Percentiles rank a stretch among this genome's conserved stretches.
These are phyloP conservation scores for Thomomys bottae DNA, from an alignment of 2,113 vertebrate species.

Conservation along the genomic window DNA sequence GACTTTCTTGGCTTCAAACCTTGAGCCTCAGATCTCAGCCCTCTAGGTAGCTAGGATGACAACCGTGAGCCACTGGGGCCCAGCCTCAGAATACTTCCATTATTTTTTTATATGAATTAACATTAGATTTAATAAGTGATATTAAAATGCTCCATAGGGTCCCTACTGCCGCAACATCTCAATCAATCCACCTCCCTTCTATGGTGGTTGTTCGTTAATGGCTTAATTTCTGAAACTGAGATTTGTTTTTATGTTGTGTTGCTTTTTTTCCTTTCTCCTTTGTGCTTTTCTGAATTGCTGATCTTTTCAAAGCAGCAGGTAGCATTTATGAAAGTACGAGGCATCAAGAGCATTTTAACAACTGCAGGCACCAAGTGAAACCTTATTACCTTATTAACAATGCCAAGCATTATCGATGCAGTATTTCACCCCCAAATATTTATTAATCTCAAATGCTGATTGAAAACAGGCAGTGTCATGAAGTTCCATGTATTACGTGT, in stretches of 20 bases:
- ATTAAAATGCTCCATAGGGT: neutral
- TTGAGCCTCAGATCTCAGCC: too few species aligned
- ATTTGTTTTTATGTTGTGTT: conserved; percentile 19
- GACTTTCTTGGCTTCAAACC: too few species aligned
- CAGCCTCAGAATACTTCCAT: neutral
- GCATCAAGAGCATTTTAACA: neutral
- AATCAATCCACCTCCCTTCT: neutral
- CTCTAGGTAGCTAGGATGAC: too few species aligned
- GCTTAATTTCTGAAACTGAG: neutral
- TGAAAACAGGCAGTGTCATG: neutral
- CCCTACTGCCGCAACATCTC: neutral
- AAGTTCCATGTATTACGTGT: neutral
- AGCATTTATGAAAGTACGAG: neutral
- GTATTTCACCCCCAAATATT: neutral
- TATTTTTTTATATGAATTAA: conserved; percentile 42
- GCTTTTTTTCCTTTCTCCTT: neutral
- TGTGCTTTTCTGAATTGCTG: neutral
- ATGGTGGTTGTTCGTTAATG: neutral
- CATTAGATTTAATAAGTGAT: conserved; percentile 7
- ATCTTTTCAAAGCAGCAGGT: conserved; percentile 13
- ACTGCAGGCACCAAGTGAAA: neutral
- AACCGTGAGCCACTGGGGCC: too few species aligned
- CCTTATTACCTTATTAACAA: neutral
- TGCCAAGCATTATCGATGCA: too few species aligned
- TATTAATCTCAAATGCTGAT: neutral